Conservation (phyloP, 2,797 vertebrate genomes). For the Pseudochirops cupreus region DNA sequence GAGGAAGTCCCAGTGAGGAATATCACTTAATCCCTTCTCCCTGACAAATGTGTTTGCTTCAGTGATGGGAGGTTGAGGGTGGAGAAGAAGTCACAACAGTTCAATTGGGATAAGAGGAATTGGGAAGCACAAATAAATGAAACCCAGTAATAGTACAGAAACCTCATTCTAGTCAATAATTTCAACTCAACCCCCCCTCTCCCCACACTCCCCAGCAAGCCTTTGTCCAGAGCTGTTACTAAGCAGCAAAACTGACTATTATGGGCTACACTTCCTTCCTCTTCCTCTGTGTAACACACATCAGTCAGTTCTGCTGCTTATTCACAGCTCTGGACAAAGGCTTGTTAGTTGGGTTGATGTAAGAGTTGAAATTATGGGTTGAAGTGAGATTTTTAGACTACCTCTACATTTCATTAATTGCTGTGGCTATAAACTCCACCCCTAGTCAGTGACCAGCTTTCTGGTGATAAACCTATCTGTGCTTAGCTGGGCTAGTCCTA, state of each 20-base stretch:
- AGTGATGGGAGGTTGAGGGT: not conserved
- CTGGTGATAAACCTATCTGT: not conserved
- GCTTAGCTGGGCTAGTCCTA: not conserved
- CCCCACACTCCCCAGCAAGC: not conserved
- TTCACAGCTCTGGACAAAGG: not conserved
- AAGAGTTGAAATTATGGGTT: not conserved
- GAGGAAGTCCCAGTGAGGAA: conserved; percentile 13
- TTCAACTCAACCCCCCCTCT: not conserved
- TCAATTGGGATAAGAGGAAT: not conserved
- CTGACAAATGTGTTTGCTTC: not conserved
- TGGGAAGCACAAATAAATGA: not conserved
- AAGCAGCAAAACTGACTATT: not conserved
- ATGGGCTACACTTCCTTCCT: not conserved
- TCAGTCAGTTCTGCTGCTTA: not conserved
- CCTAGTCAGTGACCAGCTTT: not conserved
- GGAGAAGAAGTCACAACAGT: not conserved
- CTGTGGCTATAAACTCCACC: not conserved
- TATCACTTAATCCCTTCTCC: not conserved
- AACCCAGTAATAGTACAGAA: not conserved
- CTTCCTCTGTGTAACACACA: not conserved
- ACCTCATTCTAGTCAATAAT: not conserved
- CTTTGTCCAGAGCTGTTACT: not conserved
- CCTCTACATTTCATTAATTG: not conserved
- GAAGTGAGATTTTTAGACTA: not conserved
- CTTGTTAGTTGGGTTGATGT: not conserved